Base-by-base conservation (phyloP, 1,140 invertebrate species). In the Polyergus mexicanus region DNA sequence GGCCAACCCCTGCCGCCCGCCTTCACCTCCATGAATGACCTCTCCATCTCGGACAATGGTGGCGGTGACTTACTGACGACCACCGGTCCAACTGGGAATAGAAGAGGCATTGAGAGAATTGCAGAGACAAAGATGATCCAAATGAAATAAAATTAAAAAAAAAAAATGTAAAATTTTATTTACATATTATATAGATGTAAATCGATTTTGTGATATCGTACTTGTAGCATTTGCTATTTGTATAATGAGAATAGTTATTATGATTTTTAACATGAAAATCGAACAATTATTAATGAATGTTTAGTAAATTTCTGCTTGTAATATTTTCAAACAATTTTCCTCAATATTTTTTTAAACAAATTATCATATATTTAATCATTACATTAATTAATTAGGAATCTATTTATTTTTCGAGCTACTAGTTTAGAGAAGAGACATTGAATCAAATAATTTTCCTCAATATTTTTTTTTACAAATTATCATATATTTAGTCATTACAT, bases 1-100 rank as follows among this genome's bases (percentile, higher is more conserved):
- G 98, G 98, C n/a, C 95, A 94, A 94, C 97, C 98, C 69, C 96
- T 95, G 2, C 98, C 98, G 8, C 98, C 98, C 28, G 95, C 94
- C 66, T 96, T 95, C 77, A 97, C 93, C 86, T 95, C 94, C 16
- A 93, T 88, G 66, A 96, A 95, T 25, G 62, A 89, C 85, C 91
- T 93, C 74, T 95, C 95, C 68, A 96, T 93, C 54, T 91, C 91
- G 38, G 92, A 84, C 66, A 95, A 63, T 19, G 93, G 89, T 19
- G 95, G 93, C 3, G 95, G 94, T 3, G 92, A 83, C 68, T 94
- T 94, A 65, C 88, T 94, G 41, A 94, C 93, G 32, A 92, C 90
- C 74, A 95, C 28, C 16, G 94, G 94, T 13, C 95, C 95, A 51
- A 95, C 95, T 96, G 92, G 1, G 87, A 58, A 91, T 8, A 22